phyloP scores from a whole-genome alignment of 2,888 invertebrate genomes.

The Heliconius ismenius region DNA sequence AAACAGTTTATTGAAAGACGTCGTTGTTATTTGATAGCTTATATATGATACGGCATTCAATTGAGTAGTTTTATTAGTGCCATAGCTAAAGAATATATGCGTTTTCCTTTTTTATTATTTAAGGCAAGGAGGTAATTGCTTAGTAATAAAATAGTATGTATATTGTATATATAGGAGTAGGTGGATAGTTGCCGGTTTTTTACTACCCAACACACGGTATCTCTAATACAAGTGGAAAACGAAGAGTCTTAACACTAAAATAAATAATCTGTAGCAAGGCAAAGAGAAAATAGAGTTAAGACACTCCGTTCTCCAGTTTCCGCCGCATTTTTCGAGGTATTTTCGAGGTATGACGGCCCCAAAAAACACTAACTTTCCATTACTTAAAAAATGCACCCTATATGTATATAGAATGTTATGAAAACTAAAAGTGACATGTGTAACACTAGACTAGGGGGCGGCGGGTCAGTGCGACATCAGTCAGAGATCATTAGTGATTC shows the following conservation, averaged over 20 bases:
- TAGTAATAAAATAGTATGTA: not conserved
- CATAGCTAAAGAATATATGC: not conserved
- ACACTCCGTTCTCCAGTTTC: too few relatives aligned
- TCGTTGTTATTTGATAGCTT: slow-evolving; percentile 33
- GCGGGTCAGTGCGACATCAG: slow-evolving; percentile 42
- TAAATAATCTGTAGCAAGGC: too few relatives aligned
- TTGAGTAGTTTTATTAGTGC: slow-evolving; percentile 9
- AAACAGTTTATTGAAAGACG: slow-evolving; percentile 47
- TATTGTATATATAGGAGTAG: too few relatives aligned
- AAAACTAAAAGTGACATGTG: slow-evolving; percentile 29
- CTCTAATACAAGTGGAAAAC: too few relatives aligned
- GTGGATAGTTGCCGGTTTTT: too few relatives aligned
- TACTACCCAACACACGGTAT: too few relatives aligned
- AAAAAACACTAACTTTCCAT: too few relatives aligned
- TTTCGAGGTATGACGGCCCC: too few relatives aligned
- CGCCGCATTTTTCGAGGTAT: too few relatives aligned
- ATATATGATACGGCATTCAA: slow-evolving; percentile 19
- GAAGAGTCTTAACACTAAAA: too few relatives aligned
- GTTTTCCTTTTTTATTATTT: not conserved
- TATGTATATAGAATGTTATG: slow-evolving; percentile 1
- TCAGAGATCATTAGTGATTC: slow-evolving; percentile 45
- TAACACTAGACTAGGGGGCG: slow-evolving; percentile 35
- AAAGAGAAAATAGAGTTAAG: too few relatives aligned
- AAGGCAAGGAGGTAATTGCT: not conserved
- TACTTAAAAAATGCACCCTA: not conserved